These are phyloP conservation scores for Asobara japonica DNA, from an alignment of 1,140 invertebrate species.

Conservation along the genomic window DNA sequence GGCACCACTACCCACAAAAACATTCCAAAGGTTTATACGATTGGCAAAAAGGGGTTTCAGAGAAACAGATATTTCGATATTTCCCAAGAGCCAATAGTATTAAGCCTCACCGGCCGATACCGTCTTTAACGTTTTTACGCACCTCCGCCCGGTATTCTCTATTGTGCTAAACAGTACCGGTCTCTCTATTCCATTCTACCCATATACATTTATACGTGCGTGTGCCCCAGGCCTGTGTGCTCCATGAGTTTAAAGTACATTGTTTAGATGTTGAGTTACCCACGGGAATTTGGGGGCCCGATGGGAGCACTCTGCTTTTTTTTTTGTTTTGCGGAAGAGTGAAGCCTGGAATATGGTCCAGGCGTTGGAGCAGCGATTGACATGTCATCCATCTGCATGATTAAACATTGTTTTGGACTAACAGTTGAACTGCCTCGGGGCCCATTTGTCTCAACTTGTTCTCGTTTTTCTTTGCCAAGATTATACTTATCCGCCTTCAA, in stretches of 20 bases:
- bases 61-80: neutral
- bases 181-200: neutral
- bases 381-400: neutral
- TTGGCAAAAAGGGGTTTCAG: neutral
- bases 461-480: neutral
- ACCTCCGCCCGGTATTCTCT: neutral
- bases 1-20: too few species aligned
- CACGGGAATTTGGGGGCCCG: neutral
- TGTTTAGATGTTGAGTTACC: slow-evolving; percentile 5
- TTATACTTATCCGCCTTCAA: neutral
- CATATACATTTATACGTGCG: neutral
- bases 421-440: neutral
- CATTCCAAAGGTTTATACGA: neutral
- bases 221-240: neutral
- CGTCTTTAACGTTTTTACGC: slow-evolving; percentile 5
- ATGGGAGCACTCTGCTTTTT: neutral
- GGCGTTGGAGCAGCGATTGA: neutral
- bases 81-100: slow-evolving; percentile 7
- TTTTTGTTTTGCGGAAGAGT: neutral
- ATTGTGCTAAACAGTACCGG: neutral
- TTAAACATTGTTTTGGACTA: neutral
- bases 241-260: neutral
- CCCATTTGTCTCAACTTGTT: neutral
- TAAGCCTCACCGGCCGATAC: neutral
- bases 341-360: neutral